Evolutionary conservation across 2,888 invertebrate genomes (phyloP).

Genomic region (Euspilapteryx auroguttella): DNA sequence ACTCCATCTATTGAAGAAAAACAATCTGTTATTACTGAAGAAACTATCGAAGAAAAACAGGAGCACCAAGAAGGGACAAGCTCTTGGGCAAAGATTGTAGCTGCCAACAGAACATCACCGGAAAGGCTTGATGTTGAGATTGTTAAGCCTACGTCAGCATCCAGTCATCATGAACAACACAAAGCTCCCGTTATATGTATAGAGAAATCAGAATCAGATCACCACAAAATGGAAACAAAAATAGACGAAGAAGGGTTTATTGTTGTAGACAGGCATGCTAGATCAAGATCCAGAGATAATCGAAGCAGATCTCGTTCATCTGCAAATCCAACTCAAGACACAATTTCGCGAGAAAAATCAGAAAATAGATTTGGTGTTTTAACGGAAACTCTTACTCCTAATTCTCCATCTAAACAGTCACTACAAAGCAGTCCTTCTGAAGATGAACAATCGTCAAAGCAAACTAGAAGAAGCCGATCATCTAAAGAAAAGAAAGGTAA

Average conservation of each 20-base stretch:
- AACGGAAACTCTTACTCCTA: conserved; percentile 17
- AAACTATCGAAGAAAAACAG: conserved; percentile 8
- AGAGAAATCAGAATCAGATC: conserved; percentile 24
- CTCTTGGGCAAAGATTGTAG: conserved; percentile 49
- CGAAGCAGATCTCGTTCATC: conserved; percentile 22
- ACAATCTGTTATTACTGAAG: conserved; percentile 5
- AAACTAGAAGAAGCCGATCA: conserved; percentile 26
- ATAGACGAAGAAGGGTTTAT: conserved; percentile 50
- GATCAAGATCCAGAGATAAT: conserved; percentile 54
- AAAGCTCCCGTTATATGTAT: conserved; percentile 35
- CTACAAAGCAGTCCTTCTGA: conserved; percentile 12
- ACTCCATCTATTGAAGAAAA: neutral
- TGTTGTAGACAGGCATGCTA: conserved; percentile 43
- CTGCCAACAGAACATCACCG: conserved; percentile 26
- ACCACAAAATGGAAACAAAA: conserved; percentile 20
- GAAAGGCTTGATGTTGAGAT: conserved; percentile 21
- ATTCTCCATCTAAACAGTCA: conserved; percentile 9
- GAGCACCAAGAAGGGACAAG: conserved; percentile 9
- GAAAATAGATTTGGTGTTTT: conserved; percentile 37
- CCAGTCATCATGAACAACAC: conserved; percentile 9
- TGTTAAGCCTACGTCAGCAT: conserved; percentile 7
- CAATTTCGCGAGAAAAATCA: conserved; percentile 23
- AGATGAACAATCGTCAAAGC: conserved; percentile 18
- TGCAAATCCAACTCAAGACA: conserved; percentile 16
- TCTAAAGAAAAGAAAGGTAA: conserved; percentile 19